Conservation (phyloP, 2,888 invertebrate species). For the Drosophila nr. medialis region DNA sequence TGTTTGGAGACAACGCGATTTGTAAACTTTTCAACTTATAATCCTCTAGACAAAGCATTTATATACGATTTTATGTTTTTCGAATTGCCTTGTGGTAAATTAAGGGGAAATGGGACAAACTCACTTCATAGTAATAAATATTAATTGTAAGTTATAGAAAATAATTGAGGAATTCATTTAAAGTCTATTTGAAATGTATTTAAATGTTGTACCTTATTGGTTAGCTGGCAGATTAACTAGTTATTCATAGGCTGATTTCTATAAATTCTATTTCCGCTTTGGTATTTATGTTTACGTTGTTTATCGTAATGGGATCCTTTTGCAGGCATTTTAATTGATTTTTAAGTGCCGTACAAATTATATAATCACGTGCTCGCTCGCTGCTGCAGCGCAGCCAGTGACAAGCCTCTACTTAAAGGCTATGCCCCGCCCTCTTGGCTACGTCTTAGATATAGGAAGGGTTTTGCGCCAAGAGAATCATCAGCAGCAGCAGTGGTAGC, state of each 20-base stretch:
- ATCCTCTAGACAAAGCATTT: conserved; percentile 80
- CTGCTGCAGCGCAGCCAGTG: conserved; percentile 13
- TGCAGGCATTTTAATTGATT: conserved; percentile 68
- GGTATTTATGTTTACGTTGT: conserved; percentile 12
- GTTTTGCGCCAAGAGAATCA: conserved; percentile 16
- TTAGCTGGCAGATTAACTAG: neutral
- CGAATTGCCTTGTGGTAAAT: conserved; percentile 4
- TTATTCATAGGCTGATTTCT: conserved; percentile 4
- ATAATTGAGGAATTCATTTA: neutral
- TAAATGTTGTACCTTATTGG: neutral
- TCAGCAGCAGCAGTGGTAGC: neutral
- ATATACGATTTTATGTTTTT: conserved; percentile 30
- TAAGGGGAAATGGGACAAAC: neutral
- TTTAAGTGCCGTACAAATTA: conserved; percentile 77
- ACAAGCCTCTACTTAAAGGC: conserved; percentile 7
- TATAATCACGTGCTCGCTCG: conserved; percentile 59
- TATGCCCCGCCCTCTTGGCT: neutral
- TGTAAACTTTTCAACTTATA: conserved; percentile 76
- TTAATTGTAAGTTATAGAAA: neutral
- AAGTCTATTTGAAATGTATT: neutral
- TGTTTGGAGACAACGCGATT: conserved; percentile 72
- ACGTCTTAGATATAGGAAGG: conserved; percentile 35
- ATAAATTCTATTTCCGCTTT: conserved; percentile 16
- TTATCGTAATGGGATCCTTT: conserved; percentile 30
- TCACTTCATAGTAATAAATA: neutral